A percentile compares a stretch with the other conserved stretches of the same genome.
Evolutionary conservation across 2,113 vertebrate genomes (phyloP).

Genomic region (Zosterops lateralis): DNA sequence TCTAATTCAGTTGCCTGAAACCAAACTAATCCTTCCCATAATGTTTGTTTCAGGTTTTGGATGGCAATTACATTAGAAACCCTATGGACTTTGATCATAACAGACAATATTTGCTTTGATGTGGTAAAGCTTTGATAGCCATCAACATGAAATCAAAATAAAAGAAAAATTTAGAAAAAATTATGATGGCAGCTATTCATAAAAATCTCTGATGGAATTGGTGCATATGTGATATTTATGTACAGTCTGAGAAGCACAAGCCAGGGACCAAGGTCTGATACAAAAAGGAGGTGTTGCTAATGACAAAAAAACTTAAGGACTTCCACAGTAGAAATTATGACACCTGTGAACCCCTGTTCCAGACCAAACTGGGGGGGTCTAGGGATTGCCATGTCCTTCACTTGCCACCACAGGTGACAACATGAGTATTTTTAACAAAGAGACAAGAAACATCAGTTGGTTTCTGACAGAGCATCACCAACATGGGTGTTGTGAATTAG

Average conservation of each 20-base stretch:
- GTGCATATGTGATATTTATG: neutral
- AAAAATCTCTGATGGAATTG: neutral
- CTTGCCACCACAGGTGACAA: neutral
- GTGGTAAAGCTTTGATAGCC: conserved; percentile 1
- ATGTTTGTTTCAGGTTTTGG: neutral
- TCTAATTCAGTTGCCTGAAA: neutral
- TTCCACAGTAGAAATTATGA: neutral
- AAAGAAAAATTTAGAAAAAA: neutral
- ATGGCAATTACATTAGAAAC: neutral
- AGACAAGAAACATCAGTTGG: neutral
- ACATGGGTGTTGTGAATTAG: accelerated
- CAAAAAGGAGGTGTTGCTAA: neutral
- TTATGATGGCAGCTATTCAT: neutral
- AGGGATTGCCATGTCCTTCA: neutral
- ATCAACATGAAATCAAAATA: conserved; percentile 14
- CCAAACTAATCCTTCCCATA: neutral
- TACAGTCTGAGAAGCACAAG: neutral
- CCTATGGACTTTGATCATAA: neutral
- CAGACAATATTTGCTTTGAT: neutral
- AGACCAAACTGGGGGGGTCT: neutral
- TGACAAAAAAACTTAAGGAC: neutral
- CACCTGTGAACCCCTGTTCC: neutral
- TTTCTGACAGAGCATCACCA: neutral
- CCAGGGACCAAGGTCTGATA: neutral
- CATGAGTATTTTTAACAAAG: neutral